These are phyloP conservation scores for Drosophila nebulosa DNA, from an alignment of 1,140 invertebrate species.

Conservation along the genomic window DNA sequence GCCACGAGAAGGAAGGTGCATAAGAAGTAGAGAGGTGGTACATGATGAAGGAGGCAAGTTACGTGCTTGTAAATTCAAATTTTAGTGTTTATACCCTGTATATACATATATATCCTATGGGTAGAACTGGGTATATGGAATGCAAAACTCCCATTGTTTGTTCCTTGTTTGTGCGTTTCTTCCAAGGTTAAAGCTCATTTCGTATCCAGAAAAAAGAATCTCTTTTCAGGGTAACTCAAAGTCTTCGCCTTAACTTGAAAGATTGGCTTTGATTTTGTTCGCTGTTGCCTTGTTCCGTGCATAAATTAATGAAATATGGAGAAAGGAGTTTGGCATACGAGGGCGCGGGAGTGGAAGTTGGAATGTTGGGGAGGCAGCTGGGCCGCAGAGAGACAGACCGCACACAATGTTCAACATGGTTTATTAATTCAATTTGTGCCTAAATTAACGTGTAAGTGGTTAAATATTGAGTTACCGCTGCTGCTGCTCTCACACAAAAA, in stretches of 20 bases:
- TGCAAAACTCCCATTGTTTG: background rate
- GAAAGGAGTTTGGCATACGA: conserved; percentile 43
- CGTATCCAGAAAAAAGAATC: no score
- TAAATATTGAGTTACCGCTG: conserved; percentile 75
- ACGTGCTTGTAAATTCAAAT: conserved; percentile 80
- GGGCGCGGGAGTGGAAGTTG: no score
- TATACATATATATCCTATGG: background rate
- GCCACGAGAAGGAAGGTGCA: background rate
- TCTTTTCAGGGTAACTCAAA: background rate
- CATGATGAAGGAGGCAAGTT: conserved; percentile 35
- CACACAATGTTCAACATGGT: conserved; percentile 80
- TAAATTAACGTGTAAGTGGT: conserved; percentile 81
- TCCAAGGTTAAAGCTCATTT: no score
- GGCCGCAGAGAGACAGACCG: conserved; percentile 53
- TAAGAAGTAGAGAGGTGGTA: background rate
- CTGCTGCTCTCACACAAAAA: conserved; percentile 28
- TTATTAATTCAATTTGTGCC: conserved; percentile 81
- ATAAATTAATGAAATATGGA: conserved; percentile 79
- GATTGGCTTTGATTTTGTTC: background rate
- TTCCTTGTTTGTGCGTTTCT: no score
- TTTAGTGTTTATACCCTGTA: conserved; percentile 6
- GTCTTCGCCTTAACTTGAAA: background rate
- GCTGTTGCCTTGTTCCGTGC: conserved; percentile 52
- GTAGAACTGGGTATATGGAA: background rate
- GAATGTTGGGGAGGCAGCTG: no score